Conservation (phyloP, 2,888 invertebrate genomes). For the Diogma glabrata region DNA sequence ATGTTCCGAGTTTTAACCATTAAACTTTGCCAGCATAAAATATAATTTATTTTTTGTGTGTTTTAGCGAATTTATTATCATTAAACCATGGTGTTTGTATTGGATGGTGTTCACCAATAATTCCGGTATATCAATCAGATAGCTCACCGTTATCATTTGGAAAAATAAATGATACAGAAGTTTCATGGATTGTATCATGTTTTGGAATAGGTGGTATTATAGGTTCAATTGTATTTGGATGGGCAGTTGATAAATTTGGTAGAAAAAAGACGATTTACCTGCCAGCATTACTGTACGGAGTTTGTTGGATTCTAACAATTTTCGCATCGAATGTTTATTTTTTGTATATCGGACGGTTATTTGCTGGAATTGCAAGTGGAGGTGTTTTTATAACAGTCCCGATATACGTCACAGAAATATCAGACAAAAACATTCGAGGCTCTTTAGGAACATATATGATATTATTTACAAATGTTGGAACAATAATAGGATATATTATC, state of each 20-base stretch:
- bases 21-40: background rate
- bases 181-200: constrained; percentile 13
- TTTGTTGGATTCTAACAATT: constrained; percentile 29
- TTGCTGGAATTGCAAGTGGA: constrained; percentile 29
- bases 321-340: constrained; percentile 20
- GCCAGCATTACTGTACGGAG: constrained; percentile 13
- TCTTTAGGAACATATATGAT: constrained; percentile 31
- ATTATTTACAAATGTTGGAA: constrained; percentile 28
- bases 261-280: constrained; percentile 12
- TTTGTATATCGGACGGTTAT: constrained; percentile 22
- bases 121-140: constrained; percentile 13
- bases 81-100: constrained; percentile 11
- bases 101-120: constrained; percentile 15
- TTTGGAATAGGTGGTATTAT: constrained; percentile 13
- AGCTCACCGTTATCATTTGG: constrained; percentile 13
- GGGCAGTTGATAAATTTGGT: constrained; percentile 12
- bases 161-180: constrained; percentile 10
- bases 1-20: background rate
- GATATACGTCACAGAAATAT: constrained; percentile 29
- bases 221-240: constrained; percentile 15
- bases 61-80: constrained; percentile 11
- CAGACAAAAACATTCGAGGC: constrained; percentile 34
- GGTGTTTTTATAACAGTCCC: constrained; percentile 28
- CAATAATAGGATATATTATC: constrained; percentile 27
- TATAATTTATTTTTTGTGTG: background rate